phyloP scores from a whole-genome alignment of 1,140 invertebrate genomes.

The Frieseomelitta varia region DNA sequence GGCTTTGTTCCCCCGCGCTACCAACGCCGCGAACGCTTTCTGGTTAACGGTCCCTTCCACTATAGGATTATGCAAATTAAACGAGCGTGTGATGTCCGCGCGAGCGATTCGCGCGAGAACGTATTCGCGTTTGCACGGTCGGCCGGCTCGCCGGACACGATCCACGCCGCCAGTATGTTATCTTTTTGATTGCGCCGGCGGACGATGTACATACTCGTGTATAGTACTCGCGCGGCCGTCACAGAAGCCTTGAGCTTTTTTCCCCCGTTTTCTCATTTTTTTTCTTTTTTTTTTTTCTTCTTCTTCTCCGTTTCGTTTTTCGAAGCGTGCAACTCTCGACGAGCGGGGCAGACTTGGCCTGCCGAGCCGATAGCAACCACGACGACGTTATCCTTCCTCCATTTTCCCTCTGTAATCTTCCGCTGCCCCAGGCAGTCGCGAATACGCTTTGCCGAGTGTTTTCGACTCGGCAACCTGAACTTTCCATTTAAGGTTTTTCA shows the following conservation, averaged over 20 bases:
- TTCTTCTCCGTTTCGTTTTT: too few relatives aligned
- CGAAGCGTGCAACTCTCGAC: not conserved
- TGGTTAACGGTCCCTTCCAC: slow-evolving; percentile 71
- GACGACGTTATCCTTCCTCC: not conserved
- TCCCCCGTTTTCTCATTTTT: not conserved
- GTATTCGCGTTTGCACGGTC: slow-evolving; percentile 29
- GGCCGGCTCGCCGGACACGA: slow-evolving; percentile 8
- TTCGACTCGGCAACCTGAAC: slow-evolving; percentile 22
- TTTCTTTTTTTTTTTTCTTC: too few relatives aligned
- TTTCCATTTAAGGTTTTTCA: slow-evolving; percentile 35
- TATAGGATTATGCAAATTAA: slow-evolving; percentile 78
- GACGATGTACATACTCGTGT: too few relatives aligned
- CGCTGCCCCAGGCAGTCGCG: not conserved
- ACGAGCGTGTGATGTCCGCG: slow-evolving; percentile 75
- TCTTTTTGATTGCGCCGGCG: slow-evolving; percentile 26
- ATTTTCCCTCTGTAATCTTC: slow-evolving; percentile 28
- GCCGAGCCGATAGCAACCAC: not conserved
- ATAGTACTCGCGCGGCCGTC: not conserved
- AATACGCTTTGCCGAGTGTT: slow-evolving; percentile 1
- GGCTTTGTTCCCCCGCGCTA: slow-evolving; percentile 52
- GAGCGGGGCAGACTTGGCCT: not conserved
- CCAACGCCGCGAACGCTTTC: slow-evolving; percentile 70
- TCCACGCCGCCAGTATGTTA: slow-evolving; percentile 27
- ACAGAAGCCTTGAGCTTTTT: slow-evolving; percentile 1
- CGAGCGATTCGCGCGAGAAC: slow-evolving; percentile 35